Base-by-base conservation (phyloP, 2,888 invertebrate species). In the Caenorhabditis sp. region DNA sequence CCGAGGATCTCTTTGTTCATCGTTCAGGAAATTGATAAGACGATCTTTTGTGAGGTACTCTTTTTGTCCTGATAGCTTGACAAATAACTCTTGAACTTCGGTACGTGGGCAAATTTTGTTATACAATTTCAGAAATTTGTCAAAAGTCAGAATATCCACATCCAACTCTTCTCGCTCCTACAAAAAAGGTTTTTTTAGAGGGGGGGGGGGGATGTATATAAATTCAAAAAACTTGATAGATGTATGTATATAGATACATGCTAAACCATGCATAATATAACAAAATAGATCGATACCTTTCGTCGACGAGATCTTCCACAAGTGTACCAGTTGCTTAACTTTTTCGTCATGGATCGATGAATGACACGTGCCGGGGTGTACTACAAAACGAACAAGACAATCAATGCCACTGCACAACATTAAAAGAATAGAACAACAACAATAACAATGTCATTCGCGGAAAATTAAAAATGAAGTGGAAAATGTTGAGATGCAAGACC, bases 21-120 rank as follows among this genome's bases (percentile, higher is more conserved):
- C 88, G 63, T 88, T 87, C 57, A 87, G 70, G 62, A 84, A 86
- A 58, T 80, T 77, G 52, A 86, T 84, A 20, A 87, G 72, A 25
- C 81, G 75, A 36, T 87, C 85, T 50, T 77, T 80, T 1, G 87
- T 87, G 43, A 87, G 72, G 60, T 87, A 87, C 59, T 87, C 87
- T 69, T 87, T 87, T 62, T 87, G 87, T 5, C 87, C 87, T 53
- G 54, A 85, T 84, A 87, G 53, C 65, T 80, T 81, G n/a, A 85
- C 86, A 89, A 97, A 99, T 31, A 99, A 90, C 88, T 97, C 97
- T 87, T 99, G 97, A 84, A 99, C 97, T 89, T 99, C 99, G 86
- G 95, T 96, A 85, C 99, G 92, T 2, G 99, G 99, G 88, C 97
- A 99, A 87, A 99, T 97, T 91, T 96, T 97, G 89, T 97, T 97